These are phyloP conservation scores for Sphyrna mokarran DNA, from an alignment of 2,113 vertebrate species.

Conservation along the genomic window DNA sequence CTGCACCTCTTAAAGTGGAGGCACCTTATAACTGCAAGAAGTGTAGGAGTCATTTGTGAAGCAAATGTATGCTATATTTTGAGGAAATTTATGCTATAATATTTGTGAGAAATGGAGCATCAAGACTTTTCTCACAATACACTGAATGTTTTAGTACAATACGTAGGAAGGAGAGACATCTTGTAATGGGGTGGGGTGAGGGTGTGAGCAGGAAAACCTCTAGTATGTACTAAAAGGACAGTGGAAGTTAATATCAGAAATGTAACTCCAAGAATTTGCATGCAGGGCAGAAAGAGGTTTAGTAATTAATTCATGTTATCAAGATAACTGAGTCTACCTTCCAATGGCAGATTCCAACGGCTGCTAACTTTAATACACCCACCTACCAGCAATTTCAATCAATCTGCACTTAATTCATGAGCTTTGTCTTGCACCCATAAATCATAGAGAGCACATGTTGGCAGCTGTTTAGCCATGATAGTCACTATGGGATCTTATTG, in stretches of 20 bases:
- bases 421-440: not conserved
- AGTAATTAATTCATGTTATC: not conserved
- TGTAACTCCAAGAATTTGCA: not conserved
- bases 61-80: not conserved
- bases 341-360: not conserved
- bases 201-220: not conserved
- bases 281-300: not conserved
- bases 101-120: not conserved
- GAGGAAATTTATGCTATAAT: not conserved
- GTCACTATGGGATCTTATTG: not conserved
- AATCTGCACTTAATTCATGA: not conserved
- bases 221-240: not conserved
- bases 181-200: not conserved
- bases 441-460: not conserved
- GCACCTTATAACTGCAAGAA: not conserved
- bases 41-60: not conserved
- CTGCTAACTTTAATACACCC: not conserved
- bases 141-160: not conserved
- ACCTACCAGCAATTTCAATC: not conserved
- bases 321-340: not conserved
- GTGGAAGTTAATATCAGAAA: not conserved
- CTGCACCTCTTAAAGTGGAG: not conserved
- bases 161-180: not conserved
- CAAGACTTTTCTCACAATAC: not conserved
- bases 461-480: not conserved